phyloP scores from a whole-genome alignment of 2,888 invertebrate genomes.

The Eupelmus urozonus region DNA sequence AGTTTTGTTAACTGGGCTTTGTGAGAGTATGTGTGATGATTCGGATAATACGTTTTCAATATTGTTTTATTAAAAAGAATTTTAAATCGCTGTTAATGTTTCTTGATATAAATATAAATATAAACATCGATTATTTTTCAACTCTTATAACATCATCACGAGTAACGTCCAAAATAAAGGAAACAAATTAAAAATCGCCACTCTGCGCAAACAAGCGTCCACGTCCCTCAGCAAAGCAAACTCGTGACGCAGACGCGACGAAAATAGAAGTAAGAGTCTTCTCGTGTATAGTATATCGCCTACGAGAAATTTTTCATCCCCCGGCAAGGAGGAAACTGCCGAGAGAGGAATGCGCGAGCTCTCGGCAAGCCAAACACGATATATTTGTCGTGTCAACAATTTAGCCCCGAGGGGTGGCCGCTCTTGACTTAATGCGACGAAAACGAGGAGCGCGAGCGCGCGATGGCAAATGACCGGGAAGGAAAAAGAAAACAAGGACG shows the following conservation, averaged over 20 bases:
- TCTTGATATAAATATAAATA: too few relatives aligned
- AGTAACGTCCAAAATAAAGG: background rate
- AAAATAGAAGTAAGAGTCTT: conserved; percentile 54
- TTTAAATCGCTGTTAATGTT: too few relatives aligned
- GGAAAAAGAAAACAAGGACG: conserved; percentile 45
- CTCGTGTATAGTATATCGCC: too few relatives aligned
- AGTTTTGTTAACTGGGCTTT: too few relatives aligned
- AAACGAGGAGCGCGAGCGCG: conserved; percentile 48
- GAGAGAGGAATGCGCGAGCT: conserved; percentile 45
- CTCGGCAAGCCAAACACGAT: conserved; percentile 67
- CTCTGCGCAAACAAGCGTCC: too few relatives aligned
- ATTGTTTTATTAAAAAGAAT: too few relatives aligned
- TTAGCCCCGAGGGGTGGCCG: conserved; percentile 67
- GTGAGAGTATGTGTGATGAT: too few relatives aligned
- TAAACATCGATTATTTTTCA: too few relatives aligned
- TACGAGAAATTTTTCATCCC: conserved; percentile 39
- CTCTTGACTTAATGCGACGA: conserved; percentile 70
- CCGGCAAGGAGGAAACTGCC: background rate
- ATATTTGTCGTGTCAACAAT: conserved; percentile 76
- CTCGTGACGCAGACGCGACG: conserved; percentile 9
- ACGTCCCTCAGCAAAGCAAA: too few relatives aligned
- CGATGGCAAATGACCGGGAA: conserved; percentile 47
- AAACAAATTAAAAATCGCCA: background rate
- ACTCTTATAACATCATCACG: too few relatives aligned
- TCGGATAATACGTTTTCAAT: too few relatives aligned